Conservation (phyloP, 1,140 invertebrate genomes). For the Galleria mellonella region DNA sequence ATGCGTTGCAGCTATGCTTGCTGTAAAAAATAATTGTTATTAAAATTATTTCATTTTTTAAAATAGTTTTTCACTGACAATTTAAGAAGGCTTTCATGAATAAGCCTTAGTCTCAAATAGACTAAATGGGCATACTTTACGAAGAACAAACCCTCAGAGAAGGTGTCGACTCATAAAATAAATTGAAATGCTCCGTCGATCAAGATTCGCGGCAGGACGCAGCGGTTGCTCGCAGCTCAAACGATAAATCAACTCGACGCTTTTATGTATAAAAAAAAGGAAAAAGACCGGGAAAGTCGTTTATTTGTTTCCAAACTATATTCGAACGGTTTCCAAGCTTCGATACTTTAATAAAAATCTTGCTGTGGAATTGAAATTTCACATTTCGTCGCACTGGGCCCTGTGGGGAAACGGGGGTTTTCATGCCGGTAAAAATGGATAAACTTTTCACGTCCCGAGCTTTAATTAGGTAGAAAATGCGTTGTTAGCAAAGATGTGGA, state of each 20-base stretch:
- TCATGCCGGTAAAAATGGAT: slow-evolving; percentile 22
- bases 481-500: slow-evolving; percentile 12
- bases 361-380: slow-evolving; percentile 53
- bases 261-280: slow-evolving; percentile 61
- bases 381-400: slow-evolving; percentile 40
- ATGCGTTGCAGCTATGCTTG: no score
- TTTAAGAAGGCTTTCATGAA: no score
- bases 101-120: slow-evolving; percentile 14
- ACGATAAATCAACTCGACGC: slow-evolving; percentile 66
- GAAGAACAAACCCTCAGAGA: slow-evolving; percentile 28
- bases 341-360: slow-evolving; percentile 58
- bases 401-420: slow-evolving; percentile 6
- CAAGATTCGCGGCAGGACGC: slow-evolving; percentile 52
- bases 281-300: slow-evolving; percentile 51
- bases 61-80: no score
- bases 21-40: no score
- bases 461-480: slow-evolving; percentile 39
- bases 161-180: slow-evolving; percentile 68
- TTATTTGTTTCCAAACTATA: slow-evolving; percentile 69
- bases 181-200: slow-evolving; percentile 66
- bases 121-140: slow-evolving; percentile 18
- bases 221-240: slow-evolving; percentile 37
- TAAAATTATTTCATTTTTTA: no score
- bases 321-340: slow-evolving; percentile 42
- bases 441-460: slow-evolving; percentile 26